phyloP scores from a whole-genome alignment of 2,797 vertebrate genomes.

The Xerus rutilus region DNA sequence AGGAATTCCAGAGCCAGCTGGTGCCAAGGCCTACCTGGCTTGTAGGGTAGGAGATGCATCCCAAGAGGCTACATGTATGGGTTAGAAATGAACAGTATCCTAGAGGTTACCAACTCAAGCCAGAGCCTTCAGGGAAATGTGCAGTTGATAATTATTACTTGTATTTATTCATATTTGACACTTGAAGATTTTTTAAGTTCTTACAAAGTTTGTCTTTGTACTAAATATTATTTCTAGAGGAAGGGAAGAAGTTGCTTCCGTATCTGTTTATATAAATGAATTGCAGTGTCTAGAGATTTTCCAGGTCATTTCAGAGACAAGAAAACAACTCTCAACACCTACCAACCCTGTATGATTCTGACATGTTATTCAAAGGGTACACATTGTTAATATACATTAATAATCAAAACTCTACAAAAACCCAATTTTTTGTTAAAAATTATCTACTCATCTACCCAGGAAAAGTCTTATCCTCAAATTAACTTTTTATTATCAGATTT shows the following conservation, averaged over 20 bases:
- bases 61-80: background rate
- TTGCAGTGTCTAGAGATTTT: background rate
- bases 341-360: background rate
- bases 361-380: background rate
- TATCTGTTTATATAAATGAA: conserved; percentile 25
- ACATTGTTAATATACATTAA: background rate
- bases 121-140: background rate
- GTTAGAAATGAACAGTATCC: background rate
- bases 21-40: accelerated
- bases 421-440: background rate
- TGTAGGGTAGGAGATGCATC: background rate
- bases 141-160: background rate
- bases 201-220: background rate
- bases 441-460: background rate
- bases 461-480: conserved; percentile 4
- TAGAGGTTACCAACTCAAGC: background rate
- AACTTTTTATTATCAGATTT: background rate
- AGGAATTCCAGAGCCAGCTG: background rate
- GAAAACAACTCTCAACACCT: background rate
- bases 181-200: background rate
- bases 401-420: background rate
- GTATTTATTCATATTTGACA: background rate
- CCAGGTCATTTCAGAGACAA: background rate
- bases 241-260: background rate
- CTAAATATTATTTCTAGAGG: background rate